Percentiles rank a stretch among this genome's conserved stretches.
Conservation (phyloP, 1,140 invertebrate species). For the Thaumetopoea pityocampa region DNA sequence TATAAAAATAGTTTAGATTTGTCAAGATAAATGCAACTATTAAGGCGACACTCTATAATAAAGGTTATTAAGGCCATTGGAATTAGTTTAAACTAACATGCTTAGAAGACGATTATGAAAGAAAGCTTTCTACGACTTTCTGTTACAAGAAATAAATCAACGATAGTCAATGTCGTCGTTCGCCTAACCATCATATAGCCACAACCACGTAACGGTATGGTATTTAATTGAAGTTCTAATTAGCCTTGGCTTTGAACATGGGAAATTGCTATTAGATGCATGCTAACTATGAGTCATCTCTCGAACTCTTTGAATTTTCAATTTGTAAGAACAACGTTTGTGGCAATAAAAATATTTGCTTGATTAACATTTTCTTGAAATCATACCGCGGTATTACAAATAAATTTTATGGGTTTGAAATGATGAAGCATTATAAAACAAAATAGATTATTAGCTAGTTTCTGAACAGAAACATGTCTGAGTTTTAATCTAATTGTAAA, state of each 20-base stretch:
- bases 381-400: no score
- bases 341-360: constrained; percentile 16
- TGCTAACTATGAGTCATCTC: constrained; percentile 17
- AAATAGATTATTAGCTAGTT: no score
- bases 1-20: no score
- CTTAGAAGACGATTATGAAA: no score
- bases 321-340: constrained; percentile 8
- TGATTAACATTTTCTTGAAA: constrained; percentile 3
- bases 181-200: constrained; percentile 9
- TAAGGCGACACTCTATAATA: no score
- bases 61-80: no score
- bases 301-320: constrained; percentile 7
- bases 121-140: constrained; percentile 3
- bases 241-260: constrained; percentile 4
- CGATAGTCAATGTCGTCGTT: constrained; percentile 11
- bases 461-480: no score
- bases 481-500: no score
- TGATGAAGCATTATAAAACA: no score
- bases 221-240: constrained; percentile 18
- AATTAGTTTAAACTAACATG: no score
- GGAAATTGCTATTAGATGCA: constrained; percentile 14
- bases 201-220: constrained; percentile 13
- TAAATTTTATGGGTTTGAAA: no score
- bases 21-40: no score
- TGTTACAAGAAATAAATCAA: constrained; percentile 12